Evolutionary conservation across 2,113 vertebrate species (phyloP).

Genomic region (Tragelaphus buxtoni): DNA sequence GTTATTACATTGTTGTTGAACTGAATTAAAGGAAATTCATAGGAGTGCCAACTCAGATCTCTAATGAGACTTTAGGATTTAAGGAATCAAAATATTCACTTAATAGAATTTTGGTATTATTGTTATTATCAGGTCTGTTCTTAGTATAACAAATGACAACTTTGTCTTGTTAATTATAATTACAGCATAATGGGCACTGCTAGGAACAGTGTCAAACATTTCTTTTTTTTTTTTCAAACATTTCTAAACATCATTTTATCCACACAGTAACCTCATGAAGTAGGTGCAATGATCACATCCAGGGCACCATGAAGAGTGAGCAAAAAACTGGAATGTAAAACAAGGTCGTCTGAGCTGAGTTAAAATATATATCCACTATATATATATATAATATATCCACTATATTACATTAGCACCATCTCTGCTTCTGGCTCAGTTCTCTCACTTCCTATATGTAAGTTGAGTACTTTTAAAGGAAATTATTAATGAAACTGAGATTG

Average conservation of each 20-base stretch:
- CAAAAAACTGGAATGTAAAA: background rate
- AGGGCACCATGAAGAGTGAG: background rate
- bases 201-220: too few relatives aligned
- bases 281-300: background rate
- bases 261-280: background rate
- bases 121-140: background rate
- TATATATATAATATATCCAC: background rate
- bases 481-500: background rate
- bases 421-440: background rate
- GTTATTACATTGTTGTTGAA: background rate
- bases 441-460: background rate
- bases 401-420: background rate
- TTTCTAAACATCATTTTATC: background rate
- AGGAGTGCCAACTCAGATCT: background rate
- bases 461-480: background rate
- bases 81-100: background rate
- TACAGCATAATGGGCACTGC: background rate
- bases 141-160: background rate
- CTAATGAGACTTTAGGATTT: background rate
- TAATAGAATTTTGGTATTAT: background rate
- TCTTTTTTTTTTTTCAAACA: background rate
- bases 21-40: background rate
- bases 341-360: background rate
- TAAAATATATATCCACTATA: background rate
- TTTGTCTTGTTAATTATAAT: background rate